Evolutionary conservation across 2,113 vertebrate genomes (phyloP).

Genomic region (Lagenorhynchus albirostris): DNA sequence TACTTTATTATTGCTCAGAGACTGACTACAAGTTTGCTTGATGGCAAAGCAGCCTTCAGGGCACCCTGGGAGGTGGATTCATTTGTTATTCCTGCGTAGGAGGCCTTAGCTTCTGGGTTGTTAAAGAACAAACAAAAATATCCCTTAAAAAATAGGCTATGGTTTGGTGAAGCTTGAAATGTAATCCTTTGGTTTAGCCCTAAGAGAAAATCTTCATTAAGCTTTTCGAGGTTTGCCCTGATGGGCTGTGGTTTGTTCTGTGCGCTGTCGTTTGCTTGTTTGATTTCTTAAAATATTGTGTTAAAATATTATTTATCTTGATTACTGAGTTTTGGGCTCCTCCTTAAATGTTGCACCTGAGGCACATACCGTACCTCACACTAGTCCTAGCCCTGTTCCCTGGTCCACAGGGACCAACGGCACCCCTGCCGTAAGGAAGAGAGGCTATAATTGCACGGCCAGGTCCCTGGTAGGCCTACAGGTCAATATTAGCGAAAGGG

Average conservation of each 20-base stretch:
- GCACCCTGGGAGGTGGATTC: conserved; percentile 16
- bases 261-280: not conserved
- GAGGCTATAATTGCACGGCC: not conserved
- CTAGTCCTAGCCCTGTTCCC: not conserved
- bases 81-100: conserved; percentile 23
- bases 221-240: not conserved
- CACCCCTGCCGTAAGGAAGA: not conserved
- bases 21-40: not conserved
- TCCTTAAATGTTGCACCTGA: not conserved
- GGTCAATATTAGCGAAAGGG: not conserved
- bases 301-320: not conserved
- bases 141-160: conserved; percentile 18
- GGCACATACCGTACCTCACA: not conserved
- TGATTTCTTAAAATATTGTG: not conserved
- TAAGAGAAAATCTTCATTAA: conserved; percentile 44
- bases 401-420: not conserved
- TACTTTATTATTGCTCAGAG: not conserved
- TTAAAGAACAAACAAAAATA: conserved; percentile 67
- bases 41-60: conserved; percentile 49
- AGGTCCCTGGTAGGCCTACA: not conserved
- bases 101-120: conserved; percentile 35
- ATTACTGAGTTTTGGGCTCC: not conserved
- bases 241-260: not conserved
- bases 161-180: conserved; percentile 49
- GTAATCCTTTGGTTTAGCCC: conserved; percentile 16